phyloP scores from a whole-genome alignment of 1,140 invertebrate species.

The Drosophila serrata region DNA sequence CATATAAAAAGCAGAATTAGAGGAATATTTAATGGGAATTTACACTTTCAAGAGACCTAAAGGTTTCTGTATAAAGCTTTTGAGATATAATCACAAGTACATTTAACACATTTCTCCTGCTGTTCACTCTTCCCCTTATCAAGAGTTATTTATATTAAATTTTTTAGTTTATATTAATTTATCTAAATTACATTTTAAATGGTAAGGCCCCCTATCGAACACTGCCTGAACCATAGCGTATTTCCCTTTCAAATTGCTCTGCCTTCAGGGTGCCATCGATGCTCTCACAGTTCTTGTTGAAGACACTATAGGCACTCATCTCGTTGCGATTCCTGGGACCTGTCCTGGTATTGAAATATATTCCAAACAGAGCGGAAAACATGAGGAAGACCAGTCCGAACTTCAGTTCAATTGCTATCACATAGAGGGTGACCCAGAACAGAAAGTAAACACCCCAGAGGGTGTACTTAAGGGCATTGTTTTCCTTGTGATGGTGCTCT shows the following conservation, averaged over 20 bases:
- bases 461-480: conserved; percentile 69
- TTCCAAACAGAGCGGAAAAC: conserved; percentile 91
- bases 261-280: conserved; percentile 97
- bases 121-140: too few relatives aligned
- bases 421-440: conserved; percentile 89
- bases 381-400: conserved; percentile 97
- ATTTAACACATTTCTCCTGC: neutral
- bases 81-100: neutral
- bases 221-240: conserved; percentile 88
- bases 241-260: conserved; percentile 97
- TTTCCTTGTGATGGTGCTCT: conserved; percentile 37
- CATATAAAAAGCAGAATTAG: neutral
- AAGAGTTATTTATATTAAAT: neutral
- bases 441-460: conserved; percentile 86
- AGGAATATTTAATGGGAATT: too few relatives aligned
- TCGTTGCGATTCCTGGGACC: conserved; percentile 90
- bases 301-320: conserved; percentile 98
- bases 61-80: neutral
- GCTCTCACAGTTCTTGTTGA: conserved; percentile 96
- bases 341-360: conserved; percentile 94
- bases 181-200: neutral
- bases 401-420: conserved; percentile 91
- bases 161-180: conserved; percentile 9
- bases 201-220: conserved; percentile 51
- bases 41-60: neutral